Percentiles rank a stretch among this genome's conserved stretches.
These are phyloP conservation scores for Buphagus erythrorhynchus DNA, from an alignment of 2,797 vertebrate genomes.

Conservation along the genomic window DNA sequence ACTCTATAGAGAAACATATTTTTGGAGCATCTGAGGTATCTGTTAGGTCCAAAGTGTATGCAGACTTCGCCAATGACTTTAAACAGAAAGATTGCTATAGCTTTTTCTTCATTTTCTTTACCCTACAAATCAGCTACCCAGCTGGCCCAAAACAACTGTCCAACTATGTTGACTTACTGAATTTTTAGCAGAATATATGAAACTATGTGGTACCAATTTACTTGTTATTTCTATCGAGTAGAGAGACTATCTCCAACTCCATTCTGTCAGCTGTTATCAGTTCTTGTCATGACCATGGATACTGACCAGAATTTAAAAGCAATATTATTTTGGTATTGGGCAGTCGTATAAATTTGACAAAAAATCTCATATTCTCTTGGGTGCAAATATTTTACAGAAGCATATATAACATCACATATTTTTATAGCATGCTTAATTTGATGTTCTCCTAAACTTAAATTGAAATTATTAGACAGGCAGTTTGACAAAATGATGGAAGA, in stretches of 20 bases:
- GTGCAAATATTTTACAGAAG: background rate
- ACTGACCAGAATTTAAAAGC: background rate
- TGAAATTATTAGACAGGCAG: background rate
- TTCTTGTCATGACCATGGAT: background rate
- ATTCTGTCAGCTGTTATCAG: background rate
- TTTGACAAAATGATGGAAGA: background rate
- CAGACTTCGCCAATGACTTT: background rate
- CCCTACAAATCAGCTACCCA: background rate
- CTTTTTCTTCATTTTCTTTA: background rate
- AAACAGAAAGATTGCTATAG: background rate
- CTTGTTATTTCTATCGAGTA: background rate
- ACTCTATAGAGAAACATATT: background rate
- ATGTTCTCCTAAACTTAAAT: background rate
- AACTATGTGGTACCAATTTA: background rate
- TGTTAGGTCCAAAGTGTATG: background rate
- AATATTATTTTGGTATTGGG: background rate
- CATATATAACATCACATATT: background rate
- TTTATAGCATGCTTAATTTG: accelerated
- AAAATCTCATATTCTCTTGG: background rate
- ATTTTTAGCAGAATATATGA: background rate
- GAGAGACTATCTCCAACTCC: background rate
- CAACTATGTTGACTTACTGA: background rate
- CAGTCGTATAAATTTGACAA: background rate
- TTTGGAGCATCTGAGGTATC: background rate
- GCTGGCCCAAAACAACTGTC: background rate